A percentile compares a stretch with the other conserved stretches of the same genome.
These are phyloP conservation scores for Drosophila carrolli DNA, from an alignment of 1,140 invertebrate genomes.

Conservation along the genomic window DNA sequence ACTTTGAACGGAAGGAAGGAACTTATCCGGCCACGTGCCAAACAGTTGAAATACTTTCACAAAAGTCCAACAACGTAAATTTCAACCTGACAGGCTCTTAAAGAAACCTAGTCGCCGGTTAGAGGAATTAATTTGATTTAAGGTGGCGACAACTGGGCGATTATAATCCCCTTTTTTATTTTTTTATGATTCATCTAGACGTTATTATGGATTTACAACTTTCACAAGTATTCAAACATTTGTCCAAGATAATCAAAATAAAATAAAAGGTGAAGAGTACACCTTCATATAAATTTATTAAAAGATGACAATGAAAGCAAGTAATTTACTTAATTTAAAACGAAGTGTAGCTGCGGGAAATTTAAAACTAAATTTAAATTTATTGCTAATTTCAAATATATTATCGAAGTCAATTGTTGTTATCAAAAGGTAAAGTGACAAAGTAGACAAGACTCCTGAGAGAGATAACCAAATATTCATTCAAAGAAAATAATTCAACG, in stretches of 20 bases:
- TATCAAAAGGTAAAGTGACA: background rate
- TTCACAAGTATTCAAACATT: too few species aligned
- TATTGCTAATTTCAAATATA: too few species aligned
- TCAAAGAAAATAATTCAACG: slow-evolving; percentile 3
- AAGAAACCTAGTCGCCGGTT: background rate
- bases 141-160: slow-evolving; percentile 7
- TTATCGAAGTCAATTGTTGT: too few species aligned
- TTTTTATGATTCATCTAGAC: too few species aligned
- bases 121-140: slow-evolving; percentile 22
- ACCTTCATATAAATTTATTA: too few species aligned
- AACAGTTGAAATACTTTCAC: slow-evolving; percentile 47
- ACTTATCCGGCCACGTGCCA: slow-evolving; percentile 47
- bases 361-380: too few species aligned
- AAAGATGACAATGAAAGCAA: too few species aligned
- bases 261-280: too few species aligned
- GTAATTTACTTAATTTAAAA: too few species aligned
- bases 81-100: slow-evolving; percentile 30
- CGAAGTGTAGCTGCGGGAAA: too few species aligned
- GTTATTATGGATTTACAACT: too few species aligned
- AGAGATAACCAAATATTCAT: slow-evolving; percentile 12
- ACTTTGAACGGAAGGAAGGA: background rate
- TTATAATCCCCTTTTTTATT: background rate
- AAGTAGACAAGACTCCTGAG: background rate
- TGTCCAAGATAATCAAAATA: too few species aligned
- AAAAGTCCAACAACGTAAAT: slow-evolving; percentile 39